Base-by-base conservation (phyloP, 2,888 invertebrate genomes). In the Boloria euphrosyne region DNA sequence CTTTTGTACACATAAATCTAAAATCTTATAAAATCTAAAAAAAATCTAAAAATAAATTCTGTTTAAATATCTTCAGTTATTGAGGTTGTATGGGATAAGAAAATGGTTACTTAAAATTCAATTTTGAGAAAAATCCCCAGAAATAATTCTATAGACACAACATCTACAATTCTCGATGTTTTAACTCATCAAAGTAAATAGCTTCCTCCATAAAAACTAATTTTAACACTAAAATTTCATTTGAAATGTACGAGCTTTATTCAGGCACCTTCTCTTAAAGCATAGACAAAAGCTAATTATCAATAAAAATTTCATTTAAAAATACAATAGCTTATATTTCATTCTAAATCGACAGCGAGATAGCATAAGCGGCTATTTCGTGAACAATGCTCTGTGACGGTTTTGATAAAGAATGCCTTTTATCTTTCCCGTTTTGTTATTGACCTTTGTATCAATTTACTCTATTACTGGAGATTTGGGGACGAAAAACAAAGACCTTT, bases 401-500 rank as follows among this genome's bases (percentile, higher is more conserved):
- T 43, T 44, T 46, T n/a, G 60, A 58, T 62, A 57, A 62, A 67
- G 52, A 53, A 49, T 49, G 43, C 53, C 59, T 62, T 68, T 67
- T 62, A 71, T 69, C 66, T 66, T 57, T 65, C 59, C 64, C 60
- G 49, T 66, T 70, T 69, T 71, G 67, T 65, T 38, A 38, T 38
- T 65, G 67, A 72, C 71, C 70, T 68, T 6, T 16, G 16, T 16
- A 49, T 16, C 16, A 49, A 16, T n/a, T 49, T 49, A 38, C 7
- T 49, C 17, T 49, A 7, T n/a, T n/a, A 7, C 47, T 17, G 18
- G 17, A 62, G 66, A 61, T 62, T 59, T 57, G 62, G 50, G 31
- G 57, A 53, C 50, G 58, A 59, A 49, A 71, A 73, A 72, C 70
- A 73, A 68, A 69, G 65, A 62, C 31, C 47, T 58, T 61, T 59